These are phyloP conservation scores for Brienomyrus brachyistius DNA, from an alignment of 2,113 vertebrate species.

Conservation along the genomic window DNA sequence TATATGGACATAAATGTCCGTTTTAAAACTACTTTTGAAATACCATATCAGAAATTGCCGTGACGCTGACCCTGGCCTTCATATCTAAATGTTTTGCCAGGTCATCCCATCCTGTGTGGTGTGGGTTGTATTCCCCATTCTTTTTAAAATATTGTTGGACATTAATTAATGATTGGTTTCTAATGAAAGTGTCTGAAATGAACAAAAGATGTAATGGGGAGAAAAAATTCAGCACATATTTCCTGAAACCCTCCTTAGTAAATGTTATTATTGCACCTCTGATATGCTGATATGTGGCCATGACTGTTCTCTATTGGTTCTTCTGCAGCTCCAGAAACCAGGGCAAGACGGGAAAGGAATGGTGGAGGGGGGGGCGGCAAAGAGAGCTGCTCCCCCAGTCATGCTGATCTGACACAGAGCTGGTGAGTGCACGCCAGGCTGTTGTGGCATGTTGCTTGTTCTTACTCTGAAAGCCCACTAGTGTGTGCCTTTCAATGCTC, in stretches of 20 bases:
- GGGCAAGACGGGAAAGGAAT: background rate
- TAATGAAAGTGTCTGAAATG: background rate
- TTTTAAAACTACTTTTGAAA: background rate
- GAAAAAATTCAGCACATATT: background rate
- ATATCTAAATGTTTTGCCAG: background rate
- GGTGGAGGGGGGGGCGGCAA: background rate
- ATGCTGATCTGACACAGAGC: slow-evolving; percentile 37
- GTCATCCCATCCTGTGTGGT: background rate
- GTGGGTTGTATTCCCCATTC: background rate
- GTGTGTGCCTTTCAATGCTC: background rate
- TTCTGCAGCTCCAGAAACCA: background rate
- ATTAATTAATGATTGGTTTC: background rate
- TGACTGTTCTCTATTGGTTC: background rate
- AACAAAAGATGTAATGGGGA: background rate
- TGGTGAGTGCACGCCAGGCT: slow-evolving; percentile 33
- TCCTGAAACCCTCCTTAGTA: background rate
- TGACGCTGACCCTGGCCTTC: background rate
- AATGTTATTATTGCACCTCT: background rate
- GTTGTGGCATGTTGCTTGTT: background rate
- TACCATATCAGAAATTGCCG: background rate
- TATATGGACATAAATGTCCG: background rate
- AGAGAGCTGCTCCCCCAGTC: background rate
- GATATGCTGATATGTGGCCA: background rate
- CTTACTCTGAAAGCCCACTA: background rate
- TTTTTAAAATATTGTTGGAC: background rate